A percentile compares a stretch with the other conserved stretches of the same genome.
phyloP scores from a whole-genome alignment of 35 echinoderm and acorn worm genomes.

The Diadema setosum region DNA sequence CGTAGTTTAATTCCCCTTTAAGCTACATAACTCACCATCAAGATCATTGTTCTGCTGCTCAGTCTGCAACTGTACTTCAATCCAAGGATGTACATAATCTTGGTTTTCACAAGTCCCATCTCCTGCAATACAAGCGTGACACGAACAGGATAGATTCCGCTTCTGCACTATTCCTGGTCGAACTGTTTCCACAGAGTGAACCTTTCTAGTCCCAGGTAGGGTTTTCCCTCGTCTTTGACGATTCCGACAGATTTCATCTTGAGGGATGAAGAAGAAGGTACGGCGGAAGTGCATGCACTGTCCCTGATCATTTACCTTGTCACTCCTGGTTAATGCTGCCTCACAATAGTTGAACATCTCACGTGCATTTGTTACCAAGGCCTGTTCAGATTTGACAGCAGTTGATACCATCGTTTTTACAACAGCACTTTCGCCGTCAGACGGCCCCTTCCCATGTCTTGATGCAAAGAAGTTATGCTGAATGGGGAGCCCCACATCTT shows the following conservation, averaged over 20 bases:
- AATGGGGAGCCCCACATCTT: neutral
- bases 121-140: no score
- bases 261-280: neutral
- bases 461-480: constrained; percentile 54
- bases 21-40: no score
- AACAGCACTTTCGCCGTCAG: constrained; percentile 48
- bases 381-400: neutral
- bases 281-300: neutral
- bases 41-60: no score
- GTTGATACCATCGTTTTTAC: constrained; percentile 35
- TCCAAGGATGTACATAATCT: no score
- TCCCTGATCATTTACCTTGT: no score
- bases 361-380: neutral
- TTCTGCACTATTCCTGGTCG: no score
- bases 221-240: neutral
- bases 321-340: neutral
- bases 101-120: no score
- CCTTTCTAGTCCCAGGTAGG: neutral
- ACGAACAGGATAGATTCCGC: no score
- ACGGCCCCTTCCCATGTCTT: constrained; percentile 49
- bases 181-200: no score
- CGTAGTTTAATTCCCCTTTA: no score
- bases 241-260: neutral
- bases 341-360: neutral
- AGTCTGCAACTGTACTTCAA: no score